Evolutionary conservation across 1,140 invertebrate genomes (phyloP).

Genomic region (Elymnias hypermnestra): DNA sequence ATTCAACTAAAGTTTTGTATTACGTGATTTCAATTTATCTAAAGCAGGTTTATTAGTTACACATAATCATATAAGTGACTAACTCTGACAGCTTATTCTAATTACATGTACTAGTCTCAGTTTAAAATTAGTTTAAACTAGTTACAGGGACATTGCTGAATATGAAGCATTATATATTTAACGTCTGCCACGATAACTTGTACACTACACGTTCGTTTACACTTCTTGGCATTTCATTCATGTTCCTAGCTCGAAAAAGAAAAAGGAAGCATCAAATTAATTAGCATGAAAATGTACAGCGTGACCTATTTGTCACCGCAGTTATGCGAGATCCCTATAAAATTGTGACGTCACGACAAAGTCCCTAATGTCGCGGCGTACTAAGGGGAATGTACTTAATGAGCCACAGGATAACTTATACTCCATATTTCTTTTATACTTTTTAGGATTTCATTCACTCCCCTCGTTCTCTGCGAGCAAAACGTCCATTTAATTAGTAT

Average conservation of each 20-base stretch:
- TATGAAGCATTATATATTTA: no score
- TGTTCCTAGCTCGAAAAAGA: slow-evolving; percentile 42
- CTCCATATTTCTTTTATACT: slow-evolving; percentile 57
- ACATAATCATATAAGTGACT: no score
- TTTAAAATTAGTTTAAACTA: no score
- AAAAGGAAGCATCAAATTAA: slow-evolving; percentile 59
- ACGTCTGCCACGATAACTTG: no score
- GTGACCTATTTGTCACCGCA: slow-evolving; percentile 36
- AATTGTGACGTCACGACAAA: neutral
- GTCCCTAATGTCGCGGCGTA: slow-evolving; percentile 20
- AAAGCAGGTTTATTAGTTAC: no score
- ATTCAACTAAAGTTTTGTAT: no score
- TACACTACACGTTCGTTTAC: slow-evolving; percentile 57
- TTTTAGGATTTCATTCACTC: slow-evolving; percentile 65
- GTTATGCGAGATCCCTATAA: neutral
- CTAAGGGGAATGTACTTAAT: slow-evolving; percentile 38
- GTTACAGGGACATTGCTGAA: no score
- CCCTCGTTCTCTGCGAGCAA: slow-evolving; percentile 46
- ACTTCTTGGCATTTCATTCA: slow-evolving; percentile 66
- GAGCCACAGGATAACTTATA: slow-evolving; percentile 57
- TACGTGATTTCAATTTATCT: no score
- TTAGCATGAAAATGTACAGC: slow-evolving; percentile 50
- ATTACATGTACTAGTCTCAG: no score
- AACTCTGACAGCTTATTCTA: no score
- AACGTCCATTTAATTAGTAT: slow-evolving; percentile 61